These are phyloP conservation scores for Scartelaos histophorus DNA, from an alignment of 2,113 vertebrate species.

Conservation along the genomic window DNA sequence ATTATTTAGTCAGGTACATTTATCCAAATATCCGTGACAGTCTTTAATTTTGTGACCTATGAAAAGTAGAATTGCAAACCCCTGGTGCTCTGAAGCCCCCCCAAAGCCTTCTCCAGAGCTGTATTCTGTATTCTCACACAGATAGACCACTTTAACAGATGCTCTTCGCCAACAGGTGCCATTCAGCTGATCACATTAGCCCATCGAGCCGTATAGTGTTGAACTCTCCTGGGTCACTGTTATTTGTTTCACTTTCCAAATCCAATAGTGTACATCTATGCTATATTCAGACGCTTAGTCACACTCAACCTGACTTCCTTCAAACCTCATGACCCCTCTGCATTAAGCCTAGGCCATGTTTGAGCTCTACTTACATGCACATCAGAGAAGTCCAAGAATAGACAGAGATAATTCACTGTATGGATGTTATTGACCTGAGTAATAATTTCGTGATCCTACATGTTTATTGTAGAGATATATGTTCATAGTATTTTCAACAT, in stretches of 20 bases:
- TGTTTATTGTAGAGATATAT: background rate
- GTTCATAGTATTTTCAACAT: background rate
- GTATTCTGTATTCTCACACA: background rate
- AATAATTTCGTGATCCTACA: background rate
- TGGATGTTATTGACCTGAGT: too few species aligned
- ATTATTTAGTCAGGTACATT: background rate
- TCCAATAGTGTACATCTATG: conserved; percentile 47
- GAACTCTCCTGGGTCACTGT: conserved; percentile 43
- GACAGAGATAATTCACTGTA: background rate
- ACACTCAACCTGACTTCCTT: conserved; percentile 10
- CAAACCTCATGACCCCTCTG: conserved; percentile 10
- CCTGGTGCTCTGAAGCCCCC: background rate
- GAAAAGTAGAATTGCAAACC: background rate
- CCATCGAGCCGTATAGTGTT: conserved; percentile 37
- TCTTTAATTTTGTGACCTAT: background rate
- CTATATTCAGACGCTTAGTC: conserved; percentile 39
- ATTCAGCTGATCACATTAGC: conserved; percentile 54
- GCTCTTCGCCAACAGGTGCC: conserved; percentile 33
- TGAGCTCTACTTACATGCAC: background rate
- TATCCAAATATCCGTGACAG: background rate
- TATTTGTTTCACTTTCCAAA: conserved; percentile 60
- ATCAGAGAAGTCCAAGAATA: background rate
- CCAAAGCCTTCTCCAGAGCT: background rate
- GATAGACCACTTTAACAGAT: conserved; percentile 41
- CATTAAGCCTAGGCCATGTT: conserved; percentile 3